phyloP scores from a whole-genome alignment of 2,113 vertebrate genomes.

The Coregonus clupeaformis region DNA sequence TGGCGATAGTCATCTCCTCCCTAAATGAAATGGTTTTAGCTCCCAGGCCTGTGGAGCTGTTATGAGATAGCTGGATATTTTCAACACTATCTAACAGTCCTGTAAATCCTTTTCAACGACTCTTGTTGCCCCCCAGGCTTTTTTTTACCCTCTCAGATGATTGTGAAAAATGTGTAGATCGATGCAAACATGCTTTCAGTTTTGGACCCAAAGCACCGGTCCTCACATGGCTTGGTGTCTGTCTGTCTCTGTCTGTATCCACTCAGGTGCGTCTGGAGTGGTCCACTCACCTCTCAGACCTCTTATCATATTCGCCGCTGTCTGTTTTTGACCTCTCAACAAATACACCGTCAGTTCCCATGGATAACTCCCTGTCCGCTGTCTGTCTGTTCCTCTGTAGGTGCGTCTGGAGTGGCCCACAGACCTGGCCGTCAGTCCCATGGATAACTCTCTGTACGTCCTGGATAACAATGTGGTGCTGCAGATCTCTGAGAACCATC shows the following conservation, averaged over 20 bases:
- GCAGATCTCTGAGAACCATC: constrained; percentile 97
- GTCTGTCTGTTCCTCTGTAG: constrained; percentile 59
- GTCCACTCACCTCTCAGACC: constrained; percentile 84
- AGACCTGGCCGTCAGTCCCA: constrained; percentile 90
- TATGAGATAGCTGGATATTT: constrained; percentile 29
- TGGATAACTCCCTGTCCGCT: not conserved
- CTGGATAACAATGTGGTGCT: constrained; percentile 96
- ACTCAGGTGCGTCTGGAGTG: constrained; percentile 83
- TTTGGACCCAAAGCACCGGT: too few species aligned
- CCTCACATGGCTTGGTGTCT: not conserved
- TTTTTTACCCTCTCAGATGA: constrained; percentile 22
- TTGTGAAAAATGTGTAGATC: constrained; percentile 44
- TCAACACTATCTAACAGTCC: constrained; percentile 27
- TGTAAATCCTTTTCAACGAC: constrained; percentile 33
- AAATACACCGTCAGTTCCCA: too few species aligned
- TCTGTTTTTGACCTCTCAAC: too few species aligned
- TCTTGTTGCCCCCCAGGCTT: constrained; percentile 20
- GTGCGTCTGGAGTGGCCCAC: constrained; percentile 98
- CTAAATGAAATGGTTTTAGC: constrained; percentile 26
- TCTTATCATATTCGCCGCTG: too few species aligned
- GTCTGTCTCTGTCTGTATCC: constrained; percentile 14
- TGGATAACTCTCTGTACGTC: constrained; percentile 96
- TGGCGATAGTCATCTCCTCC: constrained; percentile 37
- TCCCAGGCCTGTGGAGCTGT: constrained; percentile 11
- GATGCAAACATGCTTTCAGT: constrained; percentile 17